Percentiles rank a stretch among this genome's conserved stretches.
Evolutionary conservation across 2,888 invertebrate species (phyloP).

Genomic region (Exephanes ischioxanthus): DNA sequence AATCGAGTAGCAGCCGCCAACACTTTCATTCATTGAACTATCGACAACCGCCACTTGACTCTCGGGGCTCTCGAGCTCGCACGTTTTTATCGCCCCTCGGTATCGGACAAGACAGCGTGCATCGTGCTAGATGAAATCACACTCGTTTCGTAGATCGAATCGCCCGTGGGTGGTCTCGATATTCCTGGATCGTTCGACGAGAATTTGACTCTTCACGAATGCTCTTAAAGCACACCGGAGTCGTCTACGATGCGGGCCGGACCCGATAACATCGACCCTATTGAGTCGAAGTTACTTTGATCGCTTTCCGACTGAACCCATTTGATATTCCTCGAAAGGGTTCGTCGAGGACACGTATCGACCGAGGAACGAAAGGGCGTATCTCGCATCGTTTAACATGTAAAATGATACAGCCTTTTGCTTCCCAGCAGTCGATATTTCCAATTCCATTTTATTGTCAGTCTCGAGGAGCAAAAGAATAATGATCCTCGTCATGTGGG

Average conservation of each 20-base stretch:
- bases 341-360: background rate
- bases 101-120: constrained; percentile 1
- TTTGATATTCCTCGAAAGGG: constrained; percentile 16
- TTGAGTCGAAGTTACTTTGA: background rate
- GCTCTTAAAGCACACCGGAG: background rate
- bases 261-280: background rate
- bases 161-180: constrained; percentile 52
- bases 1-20: constrained; percentile 56
- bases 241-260: background rate
- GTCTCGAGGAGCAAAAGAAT: constrained; percentile 30
- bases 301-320: background rate
- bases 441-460: background rate
- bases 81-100: background rate
- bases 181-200: constrained; percentile 49
- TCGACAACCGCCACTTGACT: constrained; percentile 56
- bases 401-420: background rate
- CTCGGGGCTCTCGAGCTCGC: constrained; percentile 9
- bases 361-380: background rate
- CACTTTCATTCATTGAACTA: constrained; percentile 66
- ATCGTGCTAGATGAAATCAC: constrained; percentile 6
- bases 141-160: constrained; percentile 28
- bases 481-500: constrained; percentile 39
- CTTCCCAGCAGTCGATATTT: background rate
- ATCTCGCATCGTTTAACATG: background rate
- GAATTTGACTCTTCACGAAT: constrained; percentile 28